Evolutionary conservation across 2,797 vertebrate species (phyloP).

Genomic region (Paguma larvata): DNA sequence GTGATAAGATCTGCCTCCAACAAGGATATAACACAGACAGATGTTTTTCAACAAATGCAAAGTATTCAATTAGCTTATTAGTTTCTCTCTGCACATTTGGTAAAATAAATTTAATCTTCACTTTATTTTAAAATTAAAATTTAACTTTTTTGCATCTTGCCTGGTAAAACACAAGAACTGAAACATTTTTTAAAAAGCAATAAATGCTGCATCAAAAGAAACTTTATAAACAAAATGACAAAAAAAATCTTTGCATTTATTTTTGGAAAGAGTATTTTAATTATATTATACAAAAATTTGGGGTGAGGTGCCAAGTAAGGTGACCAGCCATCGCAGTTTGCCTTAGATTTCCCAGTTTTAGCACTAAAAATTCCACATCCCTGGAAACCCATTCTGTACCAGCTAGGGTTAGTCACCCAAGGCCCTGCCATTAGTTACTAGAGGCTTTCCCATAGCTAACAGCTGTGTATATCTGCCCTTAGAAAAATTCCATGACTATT

Average conservation of each 20-base stretch:
- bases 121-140: slow-evolving; percentile 43
- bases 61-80: slow-evolving; percentile 32
- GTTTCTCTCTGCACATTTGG: background rate
- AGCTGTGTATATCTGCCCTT: background rate
- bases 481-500: slow-evolving; percentile 55
- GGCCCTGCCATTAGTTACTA: background rate
- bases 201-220: slow-evolving; percentile 13
- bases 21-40: slow-evolving; percentile 15
- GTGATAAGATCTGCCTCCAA: slow-evolving; percentile 42
- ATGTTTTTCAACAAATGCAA: slow-evolving; percentile 63
- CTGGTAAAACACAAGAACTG: slow-evolving; percentile 14
- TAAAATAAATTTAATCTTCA: slow-evolving; percentile 52
- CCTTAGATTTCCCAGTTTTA: background rate
- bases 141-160: slow-evolving; percentile 54
- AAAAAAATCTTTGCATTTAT: background rate
- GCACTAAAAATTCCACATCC: background rate
- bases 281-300: background rate
- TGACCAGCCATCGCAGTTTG: background rate
- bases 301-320: background rate
- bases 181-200: background rate
- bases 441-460: slow-evolving; percentile 29
- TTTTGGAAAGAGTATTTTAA: slow-evolving; percentile 44
- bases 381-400: background rate
- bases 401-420: background rate
- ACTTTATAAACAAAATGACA: slow-evolving; percentile 46